A percentile compares a stretch with the other conserved stretches of the same genome.
Conservation (phyloP, 2,797 vertebrate genomes). For the Phoxinus dragarum region DNA sequence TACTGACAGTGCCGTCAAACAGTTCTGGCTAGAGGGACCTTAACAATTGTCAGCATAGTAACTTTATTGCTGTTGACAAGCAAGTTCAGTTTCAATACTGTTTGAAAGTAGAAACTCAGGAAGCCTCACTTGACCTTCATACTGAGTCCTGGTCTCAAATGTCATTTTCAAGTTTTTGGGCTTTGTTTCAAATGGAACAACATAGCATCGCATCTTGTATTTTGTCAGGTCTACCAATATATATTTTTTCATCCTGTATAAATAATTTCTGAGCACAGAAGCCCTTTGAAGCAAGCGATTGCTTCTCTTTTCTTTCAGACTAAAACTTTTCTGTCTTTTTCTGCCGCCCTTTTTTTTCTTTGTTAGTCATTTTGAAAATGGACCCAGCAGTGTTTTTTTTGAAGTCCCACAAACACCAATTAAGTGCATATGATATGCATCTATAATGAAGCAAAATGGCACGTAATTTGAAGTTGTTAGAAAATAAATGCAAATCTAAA, state of each 20-base stretch:
- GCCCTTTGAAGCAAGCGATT: constrained; percentile 60
- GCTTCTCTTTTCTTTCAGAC: constrained; percentile 41
- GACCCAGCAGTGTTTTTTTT: constrained; percentile 61
- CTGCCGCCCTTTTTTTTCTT: constrained; percentile 17
- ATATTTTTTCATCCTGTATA: background rate
- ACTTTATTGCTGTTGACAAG: constrained; percentile 56
- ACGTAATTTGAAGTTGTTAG: constrained; percentile 64
- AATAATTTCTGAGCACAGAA: constrained; percentile 54
- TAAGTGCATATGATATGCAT: constrained; percentile 66
- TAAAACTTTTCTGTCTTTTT: constrained; percentile 42
- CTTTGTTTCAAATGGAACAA: constrained; percentile 21
- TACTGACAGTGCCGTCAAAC: constrained; percentile 25
- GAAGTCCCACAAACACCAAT: constrained; percentile 69
- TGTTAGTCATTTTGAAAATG: constrained; percentile 61
- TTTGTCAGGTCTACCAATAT: constrained; percentile 43
- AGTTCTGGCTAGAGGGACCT: constrained; percentile 45
- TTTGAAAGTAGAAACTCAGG: constrained; percentile 41
- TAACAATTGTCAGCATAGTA: constrained; percentile 57
- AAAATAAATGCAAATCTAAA: constrained; percentile 64
- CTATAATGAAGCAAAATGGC: constrained; percentile 66
- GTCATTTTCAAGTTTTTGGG: constrained; percentile 28
- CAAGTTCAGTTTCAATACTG: constrained; percentile 41
- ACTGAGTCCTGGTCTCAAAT: constrained; percentile 30
- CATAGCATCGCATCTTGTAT: constrained; percentile 34
- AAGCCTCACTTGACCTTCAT: constrained; percentile 46